These are phyloP conservation scores for Microtus richardsoni DNA, from an alignment of 2,113 vertebrate species.

Conservation along the genomic window DNA sequence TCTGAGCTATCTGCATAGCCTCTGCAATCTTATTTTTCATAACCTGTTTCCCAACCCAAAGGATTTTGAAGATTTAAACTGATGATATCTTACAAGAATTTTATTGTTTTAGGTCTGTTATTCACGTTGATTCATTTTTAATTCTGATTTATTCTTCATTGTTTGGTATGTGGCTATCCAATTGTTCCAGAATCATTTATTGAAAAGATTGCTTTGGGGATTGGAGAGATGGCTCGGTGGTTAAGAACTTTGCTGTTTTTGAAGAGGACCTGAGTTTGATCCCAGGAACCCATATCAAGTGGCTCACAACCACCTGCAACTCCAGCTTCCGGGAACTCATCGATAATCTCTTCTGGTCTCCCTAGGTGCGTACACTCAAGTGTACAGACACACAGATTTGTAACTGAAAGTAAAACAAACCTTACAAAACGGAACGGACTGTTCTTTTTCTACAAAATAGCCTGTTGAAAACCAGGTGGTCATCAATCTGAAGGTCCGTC, in stretches of 20 bases:
- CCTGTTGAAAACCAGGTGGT: background rate
- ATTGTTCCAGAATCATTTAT: background rate
- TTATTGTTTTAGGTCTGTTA: background rate
- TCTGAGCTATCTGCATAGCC: background rate
- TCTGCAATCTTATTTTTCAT: background rate
- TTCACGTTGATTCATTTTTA: background rate
- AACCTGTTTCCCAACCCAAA: background rate
- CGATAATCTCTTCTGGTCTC: background rate
- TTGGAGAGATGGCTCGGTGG: background rate
- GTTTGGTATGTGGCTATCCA: background rate
- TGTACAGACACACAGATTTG: background rate
- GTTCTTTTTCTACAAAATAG: background rate
- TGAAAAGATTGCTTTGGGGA: background rate
- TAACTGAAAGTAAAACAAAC: background rate
- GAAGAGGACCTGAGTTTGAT: background rate
- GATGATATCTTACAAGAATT: background rate
- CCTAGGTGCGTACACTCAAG: rapidly evolving
- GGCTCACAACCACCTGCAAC: background rate
- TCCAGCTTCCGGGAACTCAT: background rate
- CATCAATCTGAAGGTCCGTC: background rate
- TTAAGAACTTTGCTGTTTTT: background rate
- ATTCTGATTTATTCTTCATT: background rate
- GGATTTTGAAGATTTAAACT: background rate
- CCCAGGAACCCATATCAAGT: background rate
- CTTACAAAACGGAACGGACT: background rate